Evolutionary conservation across 2,797 vertebrate species (phyloP).

Genomic region (Siniperca scherzeri): DNA sequence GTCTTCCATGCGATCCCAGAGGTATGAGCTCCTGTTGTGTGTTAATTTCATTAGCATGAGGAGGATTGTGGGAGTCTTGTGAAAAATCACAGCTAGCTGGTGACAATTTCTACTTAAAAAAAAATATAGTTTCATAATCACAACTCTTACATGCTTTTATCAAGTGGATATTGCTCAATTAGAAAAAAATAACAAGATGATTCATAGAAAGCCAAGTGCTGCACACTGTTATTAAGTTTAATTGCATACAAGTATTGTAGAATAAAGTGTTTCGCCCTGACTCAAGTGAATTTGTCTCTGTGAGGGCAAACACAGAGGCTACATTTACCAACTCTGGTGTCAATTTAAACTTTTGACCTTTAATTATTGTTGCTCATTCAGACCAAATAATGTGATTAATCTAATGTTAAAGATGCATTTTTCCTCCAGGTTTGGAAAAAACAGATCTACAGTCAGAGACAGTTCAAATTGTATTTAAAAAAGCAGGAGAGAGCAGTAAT

Average conservation of each 20-base stretch:
- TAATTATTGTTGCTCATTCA: background rate
- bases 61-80: constrained; percentile 31
- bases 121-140: constrained; percentile 23
- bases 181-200: background rate
- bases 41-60: constrained; percentile 9
- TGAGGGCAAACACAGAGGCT: background rate
- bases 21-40: constrained; percentile 1
- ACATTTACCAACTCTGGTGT: background rate
- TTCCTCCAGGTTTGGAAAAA: background rate
- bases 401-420: background rate
- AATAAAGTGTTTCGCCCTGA: background rate
- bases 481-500: background rate
- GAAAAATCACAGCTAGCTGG: constrained; percentile 29
- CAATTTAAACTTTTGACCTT: constrained; percentile 9
- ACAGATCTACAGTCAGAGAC: background rate
- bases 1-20: background rate
- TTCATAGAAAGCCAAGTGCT: constrained; percentile 2
- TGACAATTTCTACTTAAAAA: constrained; percentile 4
- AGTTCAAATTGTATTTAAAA: background rate
- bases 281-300: background rate
- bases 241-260: background rate
- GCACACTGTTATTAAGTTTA: background rate
- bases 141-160: background rate
- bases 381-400: background rate
- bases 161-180: background rate